Percentiles rank a stretch among this genome's conserved stretches.
Conservation (phyloP, 2,888 invertebrate genomes). For the Nomada lathburiana region DNA sequence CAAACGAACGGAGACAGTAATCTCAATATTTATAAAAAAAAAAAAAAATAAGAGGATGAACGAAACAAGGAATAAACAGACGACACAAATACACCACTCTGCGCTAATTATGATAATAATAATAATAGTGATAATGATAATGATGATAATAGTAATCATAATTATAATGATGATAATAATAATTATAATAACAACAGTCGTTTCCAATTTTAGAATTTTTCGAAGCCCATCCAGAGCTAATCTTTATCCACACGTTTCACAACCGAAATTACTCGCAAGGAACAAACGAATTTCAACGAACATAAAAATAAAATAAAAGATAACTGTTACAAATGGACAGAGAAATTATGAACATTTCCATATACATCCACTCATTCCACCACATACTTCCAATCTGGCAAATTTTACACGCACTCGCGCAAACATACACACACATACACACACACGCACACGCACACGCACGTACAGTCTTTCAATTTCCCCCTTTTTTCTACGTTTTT, state of each 20-base stretch:
- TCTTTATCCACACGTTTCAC: slow-evolving; percentile 23
- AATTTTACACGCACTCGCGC: neutral
- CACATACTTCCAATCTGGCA: neutral
- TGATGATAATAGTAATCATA: too few relatives aligned
- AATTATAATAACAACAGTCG: neutral
- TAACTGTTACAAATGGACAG: slow-evolving; percentile 28
- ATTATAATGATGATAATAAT: too few relatives aligned
- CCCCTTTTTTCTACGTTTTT: neutral
- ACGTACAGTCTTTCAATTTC: slow-evolving; percentile 10
- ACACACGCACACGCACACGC: neutral
- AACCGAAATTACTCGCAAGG: slow-evolving; percentile 20
- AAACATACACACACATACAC: neutral
- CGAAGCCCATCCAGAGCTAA: neutral
- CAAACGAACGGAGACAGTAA: neutral
- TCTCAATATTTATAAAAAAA: neutral
- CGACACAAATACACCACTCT: neutral
- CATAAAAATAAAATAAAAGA: slow-evolving; percentile 20
- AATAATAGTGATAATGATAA: too few relatives aligned
- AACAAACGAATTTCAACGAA: neutral
- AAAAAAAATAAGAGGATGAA: neutral
- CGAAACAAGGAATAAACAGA: neutral
- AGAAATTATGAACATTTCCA: slow-evolving; percentile 20
- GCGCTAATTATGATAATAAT: neutral
- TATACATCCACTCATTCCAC: neutral
- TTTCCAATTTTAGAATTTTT: neutral